phyloP scores from a whole-genome alignment of 2,888 invertebrate genomes.

The Pterobdella sp. region DNA sequence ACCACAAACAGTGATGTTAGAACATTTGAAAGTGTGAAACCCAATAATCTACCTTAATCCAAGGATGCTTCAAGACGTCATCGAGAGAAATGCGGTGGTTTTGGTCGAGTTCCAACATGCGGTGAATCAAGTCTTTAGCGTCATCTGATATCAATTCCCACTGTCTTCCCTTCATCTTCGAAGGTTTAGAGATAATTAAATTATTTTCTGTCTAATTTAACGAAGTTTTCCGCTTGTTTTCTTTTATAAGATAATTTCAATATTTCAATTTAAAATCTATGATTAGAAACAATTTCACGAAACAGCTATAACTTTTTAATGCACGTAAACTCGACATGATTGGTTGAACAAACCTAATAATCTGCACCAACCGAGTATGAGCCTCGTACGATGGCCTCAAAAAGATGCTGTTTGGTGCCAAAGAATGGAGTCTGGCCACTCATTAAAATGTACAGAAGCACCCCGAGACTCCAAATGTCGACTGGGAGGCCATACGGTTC shows the following conservation, averaged over 20 bases:
- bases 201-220: not conserved
- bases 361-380: constrained; percentile 41
- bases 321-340: no score
- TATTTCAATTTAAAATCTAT: no score
- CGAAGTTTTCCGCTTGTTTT: no score
- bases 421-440: constrained; percentile 90
- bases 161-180: constrained; percentile 72
- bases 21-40: not conserved
- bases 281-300: no score
- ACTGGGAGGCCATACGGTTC: constrained; percentile 74
- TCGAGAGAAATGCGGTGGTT: constrained; percentile 86
- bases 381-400: constrained; percentile 67
- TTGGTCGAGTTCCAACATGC: constrained; percentile 85
- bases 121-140: constrained; percentile 86
- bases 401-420: constrained; percentile 83
- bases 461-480: constrained; percentile 96
- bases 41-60: constrained; percentile 70
- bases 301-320: no score
- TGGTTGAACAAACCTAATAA: not conserved
- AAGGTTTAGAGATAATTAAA: no score
- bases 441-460: constrained; percentile 81
- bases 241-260: no score
- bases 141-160: constrained; percentile 89
- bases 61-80: constrained; percentile 88
- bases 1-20: not conserved